Base-by-base conservation (phyloP, 2,888 invertebrate species). In the Willowsia nigromaculata region DNA sequence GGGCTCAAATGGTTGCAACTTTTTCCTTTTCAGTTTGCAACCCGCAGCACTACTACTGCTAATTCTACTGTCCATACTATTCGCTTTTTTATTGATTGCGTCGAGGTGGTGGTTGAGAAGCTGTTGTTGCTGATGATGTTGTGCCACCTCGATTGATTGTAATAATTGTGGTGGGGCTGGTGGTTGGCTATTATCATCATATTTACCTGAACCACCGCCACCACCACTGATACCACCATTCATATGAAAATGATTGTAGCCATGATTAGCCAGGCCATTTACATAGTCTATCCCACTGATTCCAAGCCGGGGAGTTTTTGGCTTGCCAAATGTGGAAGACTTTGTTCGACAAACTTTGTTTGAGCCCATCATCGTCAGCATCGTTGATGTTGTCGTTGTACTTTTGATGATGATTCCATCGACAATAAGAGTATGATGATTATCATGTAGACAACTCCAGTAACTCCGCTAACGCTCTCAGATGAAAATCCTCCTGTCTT, bases 241-340 rank as follows among this genome's bases (percentile, higher is more conserved):
- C 74, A 76, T 76, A 37, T 86, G 86, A 68, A 86, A 86, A 80
- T 86, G 86, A 50, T 86, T 86, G 80, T 86, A 86, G 86, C 86
- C 86, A 53, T 86, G 86, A 86, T 86, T 76, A 86, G 86, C 86
- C 15, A 86, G 25, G 13, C 80, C 85, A 59, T 74, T 74, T 27
- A 80, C 86, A 27, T 86, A 86, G 68, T 86, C 86, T 27, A 86
- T 86, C 18, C 86, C 86, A 50, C 80, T 86, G 47, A 86, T 80
- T 27, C 86, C 86, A 6, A 86, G 40, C 22, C 86, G 37, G 18
- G 86, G 86, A 62, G 86, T 86, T 80, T 86, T 86, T 11, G 86
- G 86, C 30, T 86, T 86, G 56, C 86, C 86, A 56, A 86, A 86
- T n/a, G 86, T 80, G 22, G 68, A 80, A 22, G 80, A 80, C 50